These are phyloP conservation scores for Athrips mouffetella DNA, from an alignment of 2,888 invertebrate genomes.

Conservation along the genomic window DNA sequence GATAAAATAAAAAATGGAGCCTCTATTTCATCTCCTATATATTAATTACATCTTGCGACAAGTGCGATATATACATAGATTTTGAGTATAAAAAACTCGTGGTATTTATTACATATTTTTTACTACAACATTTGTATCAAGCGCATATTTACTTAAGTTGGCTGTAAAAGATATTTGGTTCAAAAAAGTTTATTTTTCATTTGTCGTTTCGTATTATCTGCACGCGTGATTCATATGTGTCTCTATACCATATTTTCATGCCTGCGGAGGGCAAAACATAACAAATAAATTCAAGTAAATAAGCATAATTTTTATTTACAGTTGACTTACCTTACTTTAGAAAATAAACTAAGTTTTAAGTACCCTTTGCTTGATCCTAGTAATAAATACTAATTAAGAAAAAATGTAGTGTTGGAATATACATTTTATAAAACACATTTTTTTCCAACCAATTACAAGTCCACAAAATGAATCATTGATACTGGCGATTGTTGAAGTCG, in stretches of 20 bases:
- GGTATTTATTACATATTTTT: no score
- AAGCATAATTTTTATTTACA: conserved; percentile 27
- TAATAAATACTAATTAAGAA: conserved; percentile 50
- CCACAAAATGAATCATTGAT: background rate
- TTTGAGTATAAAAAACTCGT: no score
- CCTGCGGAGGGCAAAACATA: background rate
- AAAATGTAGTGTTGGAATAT: conserved; percentile 59
- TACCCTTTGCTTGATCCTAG: conserved; percentile 59
- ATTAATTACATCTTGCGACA: no score
- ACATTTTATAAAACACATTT: conserved; percentile 36
- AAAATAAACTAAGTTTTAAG: conserved; percentile 33
- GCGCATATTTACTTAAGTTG: background rate
- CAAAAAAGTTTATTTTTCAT: no score
- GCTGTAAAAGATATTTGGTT: no score
- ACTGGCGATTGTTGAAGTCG: background rate
- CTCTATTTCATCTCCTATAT: no score
- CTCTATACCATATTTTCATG: background rate
- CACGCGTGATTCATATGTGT: background rate
- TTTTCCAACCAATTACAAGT: conserved; percentile 16
- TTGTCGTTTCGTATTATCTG: no score
- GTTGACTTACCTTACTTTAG: conserved; percentile 39
- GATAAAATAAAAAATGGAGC: no score
- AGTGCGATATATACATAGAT: no score
- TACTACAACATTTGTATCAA: background rate
- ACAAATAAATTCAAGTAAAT: background rate